Evolutionary conservation across 2,113 vertebrate genomes (phyloP).

Genomic region (Percopsis transmontana): DNA sequence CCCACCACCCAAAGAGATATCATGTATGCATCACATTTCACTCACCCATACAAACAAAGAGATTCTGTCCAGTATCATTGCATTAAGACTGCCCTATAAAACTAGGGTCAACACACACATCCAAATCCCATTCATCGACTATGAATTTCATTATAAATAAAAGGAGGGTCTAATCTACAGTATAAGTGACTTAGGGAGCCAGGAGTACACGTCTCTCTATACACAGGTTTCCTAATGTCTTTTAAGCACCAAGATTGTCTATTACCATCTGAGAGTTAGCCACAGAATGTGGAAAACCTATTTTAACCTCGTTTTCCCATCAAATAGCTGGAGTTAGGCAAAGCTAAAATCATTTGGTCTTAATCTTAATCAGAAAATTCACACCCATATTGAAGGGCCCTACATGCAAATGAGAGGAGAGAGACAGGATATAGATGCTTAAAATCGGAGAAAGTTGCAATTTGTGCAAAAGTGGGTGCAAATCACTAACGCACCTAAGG

Average conservation of each 20-base stretch:
- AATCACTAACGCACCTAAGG: not conserved
- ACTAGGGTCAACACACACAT: slow-evolving; percentile 58
- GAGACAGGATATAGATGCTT: not conserved
- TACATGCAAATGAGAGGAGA: slow-evolving; percentile 10
- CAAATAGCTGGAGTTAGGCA: not conserved
- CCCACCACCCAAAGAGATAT: slow-evolving; percentile 23
- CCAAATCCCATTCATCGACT: slow-evolving; percentile 18
- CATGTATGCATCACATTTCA: not conserved
- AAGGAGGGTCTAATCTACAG: slow-evolving; percentile 36
- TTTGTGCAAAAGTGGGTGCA: slow-evolving; percentile 1
- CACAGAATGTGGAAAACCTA: not conserved
- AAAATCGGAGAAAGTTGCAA: not conserved
- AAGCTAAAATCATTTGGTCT: not conserved
- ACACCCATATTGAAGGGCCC: slow-evolving; percentile 1
- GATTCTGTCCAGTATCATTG: slow-evolving; percentile 17
- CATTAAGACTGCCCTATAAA: slow-evolving; percentile 65
- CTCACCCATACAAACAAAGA: slow-evolving; percentile 32
- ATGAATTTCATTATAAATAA: slow-evolving; percentile 37
- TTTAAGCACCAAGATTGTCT: slow-evolving; percentile 43
- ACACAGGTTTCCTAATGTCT: slow-evolving; percentile 18
- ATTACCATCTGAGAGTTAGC: slow-evolving; percentile 26
- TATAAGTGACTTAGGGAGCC: slow-evolving; percentile 34
- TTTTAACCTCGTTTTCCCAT: not conserved
- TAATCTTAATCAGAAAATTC: not conserved
- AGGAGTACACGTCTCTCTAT: slow-evolving; percentile 19